phyloP scores from a whole-genome alignment of 2,113 vertebrate genomes.

The Thamnaconus septentrionalis region DNA sequence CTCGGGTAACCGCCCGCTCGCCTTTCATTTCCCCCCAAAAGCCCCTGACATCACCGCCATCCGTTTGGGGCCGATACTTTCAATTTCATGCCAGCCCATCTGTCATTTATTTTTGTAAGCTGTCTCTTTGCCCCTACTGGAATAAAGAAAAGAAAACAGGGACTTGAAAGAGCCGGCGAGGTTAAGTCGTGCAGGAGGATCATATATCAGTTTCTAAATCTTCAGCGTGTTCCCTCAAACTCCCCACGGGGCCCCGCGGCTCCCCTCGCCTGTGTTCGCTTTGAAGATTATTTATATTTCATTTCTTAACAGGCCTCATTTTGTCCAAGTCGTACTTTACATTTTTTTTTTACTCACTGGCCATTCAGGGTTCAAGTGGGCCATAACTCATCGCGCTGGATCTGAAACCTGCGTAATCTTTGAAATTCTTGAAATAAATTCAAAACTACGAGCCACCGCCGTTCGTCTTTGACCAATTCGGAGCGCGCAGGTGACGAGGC shows the following conservation, averaged over 20 bases:
- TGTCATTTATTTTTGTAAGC: slow-evolving; percentile 51
- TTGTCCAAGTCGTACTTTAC: slow-evolving; percentile 53
- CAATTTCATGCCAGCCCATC: slow-evolving; percentile 29
- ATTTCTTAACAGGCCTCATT: slow-evolving; percentile 53
- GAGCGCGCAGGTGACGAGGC: no score
- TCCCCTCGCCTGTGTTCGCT: slow-evolving; percentile 42
- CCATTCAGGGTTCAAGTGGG: slow-evolving; percentile 19
- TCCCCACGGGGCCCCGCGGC: slow-evolving; percentile 34
- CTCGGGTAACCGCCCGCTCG: slow-evolving; percentile 26
- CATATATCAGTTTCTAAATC: slow-evolving; percentile 51
- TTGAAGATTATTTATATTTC: slow-evolving; percentile 70
- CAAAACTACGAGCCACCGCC: slow-evolving; percentile 8
- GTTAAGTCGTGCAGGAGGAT: slow-evolving; percentile 36
- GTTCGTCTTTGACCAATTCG: not conserved
- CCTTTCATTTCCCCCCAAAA: slow-evolving; percentile 40
- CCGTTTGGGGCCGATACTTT: slow-evolving; percentile 38
- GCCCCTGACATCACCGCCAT: slow-evolving; percentile 31
- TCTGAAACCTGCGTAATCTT: slow-evolving; percentile 14
- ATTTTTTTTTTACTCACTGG: slow-evolving; percentile 14
- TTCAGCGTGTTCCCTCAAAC: slow-evolving; percentile 36
- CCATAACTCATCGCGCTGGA: slow-evolving; percentile 28
- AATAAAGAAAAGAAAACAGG: slow-evolving; percentile 63
- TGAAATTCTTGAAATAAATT: slow-evolving; percentile 11
- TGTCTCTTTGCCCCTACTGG: slow-evolving; percentile 11
- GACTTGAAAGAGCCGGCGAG: slow-evolving; percentile 50